Evolutionary conservation across 92 coral and sea anemone species (phyloP), one percentile per base, ranked within the genome.

Genomic region (Bergia sp.): DNA sequence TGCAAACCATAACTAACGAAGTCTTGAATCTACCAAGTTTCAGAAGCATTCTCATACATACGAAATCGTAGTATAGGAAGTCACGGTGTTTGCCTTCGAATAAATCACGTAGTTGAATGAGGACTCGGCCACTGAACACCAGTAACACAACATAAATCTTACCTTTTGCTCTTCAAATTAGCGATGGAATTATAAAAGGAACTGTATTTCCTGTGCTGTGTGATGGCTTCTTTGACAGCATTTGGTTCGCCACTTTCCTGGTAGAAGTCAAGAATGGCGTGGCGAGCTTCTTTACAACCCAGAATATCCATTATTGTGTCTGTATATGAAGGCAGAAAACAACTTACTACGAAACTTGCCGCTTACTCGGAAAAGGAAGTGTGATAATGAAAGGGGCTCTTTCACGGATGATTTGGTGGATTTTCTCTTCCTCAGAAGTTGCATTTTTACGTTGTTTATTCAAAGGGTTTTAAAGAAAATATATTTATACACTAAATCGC

Each of bases 281-380:
- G 92, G 20, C 94, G 86, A 4, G 94, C 94, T 77, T 89, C 87
- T 43, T 86, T 79, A 79, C 94, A 92, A 36, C 90, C 90, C 64
- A 92, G 83, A 18, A 92, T 85, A 58, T 92, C 94, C 94, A 92
- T 92, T 67, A 92, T 92, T 43, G 94, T 92, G 74, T 92, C 94
- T 92, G 75, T n/a, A n/a, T 37, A 40, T 20, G 11, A 66, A 78
- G 53, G 55, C 18, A 15, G 39, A 37, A 45, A 40, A 64, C 16
- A 81, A 16, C 82, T 44, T 81, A 16, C 66, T 37, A 49, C 7
- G 58, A 80, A 38, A 38, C 20, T 7, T 66, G 45, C 29, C 12
- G n/a, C n/a, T n/a, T n/a, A 36, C 76, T 23, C 10, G 38, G 40
- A 37, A 5, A 40, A 72, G 10, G 13, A 5, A 37, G 42, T 9